phyloP scores from a whole-genome alignment of 2,797 vertebrate species.

The Danio jaintianensis region DNA sequence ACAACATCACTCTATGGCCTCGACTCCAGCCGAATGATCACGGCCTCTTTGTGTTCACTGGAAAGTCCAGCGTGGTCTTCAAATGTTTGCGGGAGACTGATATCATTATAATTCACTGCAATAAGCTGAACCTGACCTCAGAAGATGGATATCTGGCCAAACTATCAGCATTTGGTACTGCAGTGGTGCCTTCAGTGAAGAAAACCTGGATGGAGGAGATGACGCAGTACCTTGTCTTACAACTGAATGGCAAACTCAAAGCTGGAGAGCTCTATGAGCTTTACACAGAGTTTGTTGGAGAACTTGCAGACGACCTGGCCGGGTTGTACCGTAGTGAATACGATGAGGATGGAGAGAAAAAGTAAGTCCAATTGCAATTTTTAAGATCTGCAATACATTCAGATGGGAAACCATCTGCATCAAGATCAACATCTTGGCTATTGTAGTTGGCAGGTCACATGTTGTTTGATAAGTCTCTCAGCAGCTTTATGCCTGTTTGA shows the following conservation, averaged over 20 bases:
- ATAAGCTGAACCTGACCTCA: constrained; percentile 71
- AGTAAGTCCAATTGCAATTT: constrained; percentile 65
- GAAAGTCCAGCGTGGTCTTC: constrained; percentile 76
- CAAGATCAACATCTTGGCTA: neutral
- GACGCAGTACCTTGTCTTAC: constrained; percentile 80
- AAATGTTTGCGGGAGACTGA: constrained; percentile 65
- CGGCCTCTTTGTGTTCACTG: constrained; percentile 74
- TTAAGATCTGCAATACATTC: neutral
- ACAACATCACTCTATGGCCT: constrained; percentile 75
- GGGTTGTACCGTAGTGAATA: constrained; percentile 87
- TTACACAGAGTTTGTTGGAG: constrained; percentile 69
- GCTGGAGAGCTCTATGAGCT: constrained; percentile 68
- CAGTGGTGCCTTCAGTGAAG: neutral
- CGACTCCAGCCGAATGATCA: constrained; percentile 49
- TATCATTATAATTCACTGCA: constrained; percentile 83
- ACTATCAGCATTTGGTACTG: rapidly evolving
- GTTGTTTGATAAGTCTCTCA: neutral
- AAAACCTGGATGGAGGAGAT: constrained; percentile 47
- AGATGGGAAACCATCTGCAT: constrained; percentile 2
- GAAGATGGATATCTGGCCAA: neutral
- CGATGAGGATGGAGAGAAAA: constrained; percentile 36
- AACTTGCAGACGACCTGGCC: constrained; percentile 78
- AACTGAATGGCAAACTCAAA: constrained; percentile 55
- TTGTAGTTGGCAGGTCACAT: constrained; percentile 4
- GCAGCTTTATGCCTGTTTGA: neutral